Base-by-base conservation (phyloP, 2,888 invertebrate species). In the Lithophane socia region DNA sequence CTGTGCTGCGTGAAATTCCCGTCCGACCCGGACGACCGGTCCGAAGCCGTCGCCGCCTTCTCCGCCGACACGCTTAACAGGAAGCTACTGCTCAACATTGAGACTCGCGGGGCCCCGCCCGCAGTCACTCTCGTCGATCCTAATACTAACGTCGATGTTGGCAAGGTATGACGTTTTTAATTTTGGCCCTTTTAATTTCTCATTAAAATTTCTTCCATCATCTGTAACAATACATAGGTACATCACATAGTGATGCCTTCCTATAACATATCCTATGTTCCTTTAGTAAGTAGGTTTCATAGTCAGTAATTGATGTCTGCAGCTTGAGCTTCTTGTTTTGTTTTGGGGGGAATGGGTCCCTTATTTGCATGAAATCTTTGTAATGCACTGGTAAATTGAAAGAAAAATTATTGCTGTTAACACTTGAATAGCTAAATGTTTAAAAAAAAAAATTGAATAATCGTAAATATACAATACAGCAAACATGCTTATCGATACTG, bases 1-100 rank as follows among this genome's bases (percentile, higher is more conserved):
- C 96, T 99, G 79, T 99, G 99, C 52, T 98, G 99, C 92, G 98
- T 99, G 52, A 97, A 97, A 89, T 97, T 99, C 92, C 99, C 99
- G 12, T 96, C 97, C 76, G 99, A 99, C 95, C 98, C 98, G 60
- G 99, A 99, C 84, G 98, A 98, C 91, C 97, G 97, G 84, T 97
- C 97, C 52, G 98, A 98, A 87, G 99, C 99, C 0, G 95, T 98
- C 54, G 97, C 97, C 79, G 97, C 97, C 2, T 97, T 98, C 89
- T 97, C 96, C 49, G 92, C 97, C 21, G 97, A 97, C 89, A 96
- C 97, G 42, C 96, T 98, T 85, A 98, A 98, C 92, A 98, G 98
- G 91, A 98, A 98, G 90, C 96, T 99, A 77, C 96, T 98, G 79
- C 95, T 99, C 80, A 99, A 99, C 92, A 97, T 98, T 56, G 99